Conservation (phyloP, 2,113 vertebrate species). For the Nerophis ophidion region DNA sequence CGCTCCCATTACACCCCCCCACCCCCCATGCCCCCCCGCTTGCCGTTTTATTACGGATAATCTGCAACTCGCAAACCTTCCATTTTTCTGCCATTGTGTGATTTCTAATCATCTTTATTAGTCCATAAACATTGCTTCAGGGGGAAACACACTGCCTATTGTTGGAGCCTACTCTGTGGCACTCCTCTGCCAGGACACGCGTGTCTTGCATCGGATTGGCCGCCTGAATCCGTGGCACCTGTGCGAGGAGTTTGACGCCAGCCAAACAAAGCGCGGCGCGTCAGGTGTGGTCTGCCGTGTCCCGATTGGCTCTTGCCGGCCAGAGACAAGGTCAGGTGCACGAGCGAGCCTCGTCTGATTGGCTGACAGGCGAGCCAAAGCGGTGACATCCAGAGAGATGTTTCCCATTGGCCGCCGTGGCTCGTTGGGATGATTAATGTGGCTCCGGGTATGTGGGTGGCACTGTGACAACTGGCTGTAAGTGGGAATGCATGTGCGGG, state of each 20-base stretch:
- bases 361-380: slow-evolving; percentile 53
- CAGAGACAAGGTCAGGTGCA: slow-evolving; percentile 65
- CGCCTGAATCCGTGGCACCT: slow-evolving; percentile 54
- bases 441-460: slow-evolving; percentile 37
- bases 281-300: slow-evolving; percentile 55
- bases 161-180: slow-evolving; percentile 55
- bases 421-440: slow-evolving; percentile 46
- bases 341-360: slow-evolving; percentile 35
- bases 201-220: slow-evolving; percentile 42
- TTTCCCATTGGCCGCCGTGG: slow-evolving; percentile 48
- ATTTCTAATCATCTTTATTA: slow-evolving; percentile 71
- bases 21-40: slow-evolving; percentile 43
- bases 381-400: slow-evolving; percentile 32
- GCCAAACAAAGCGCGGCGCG: slow-evolving; percentile 40
- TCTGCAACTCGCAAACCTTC: slow-evolving; percentile 59
- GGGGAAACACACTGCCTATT: slow-evolving; percentile 58
- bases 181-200: slow-evolving; percentile 43
- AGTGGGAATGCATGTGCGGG: slow-evolving; percentile 17
- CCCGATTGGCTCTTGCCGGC: slow-evolving; percentile 46
- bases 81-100: slow-evolving; percentile 62
- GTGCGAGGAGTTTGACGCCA: slow-evolving; percentile 25
- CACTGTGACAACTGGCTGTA: slow-evolving; percentile 42
- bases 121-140: slow-evolving; percentile 57
- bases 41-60: slow-evolving; percentile 70
- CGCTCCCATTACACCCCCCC: slow-evolving; percentile 43